These are phyloP conservation scores for Passerina amoena DNA, from an alignment of 2,113 vertebrate species.

Conservation along the genomic window DNA sequence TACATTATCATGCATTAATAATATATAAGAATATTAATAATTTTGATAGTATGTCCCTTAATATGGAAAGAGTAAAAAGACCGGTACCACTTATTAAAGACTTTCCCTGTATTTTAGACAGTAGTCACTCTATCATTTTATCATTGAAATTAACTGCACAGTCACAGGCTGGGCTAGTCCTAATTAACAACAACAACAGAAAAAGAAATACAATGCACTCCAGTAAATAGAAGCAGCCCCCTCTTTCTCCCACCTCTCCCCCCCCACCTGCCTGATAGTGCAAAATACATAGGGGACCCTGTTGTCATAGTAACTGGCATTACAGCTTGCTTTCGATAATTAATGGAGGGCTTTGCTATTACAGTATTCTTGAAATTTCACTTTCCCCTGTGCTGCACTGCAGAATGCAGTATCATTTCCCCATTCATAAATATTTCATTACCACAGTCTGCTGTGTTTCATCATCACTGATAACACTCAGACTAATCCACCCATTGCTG, in stretches of 20 bases:
- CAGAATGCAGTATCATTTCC: slow-evolving; percentile 79
- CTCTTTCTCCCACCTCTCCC: background rate
- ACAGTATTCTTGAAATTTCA: slow-evolving; percentile 76
- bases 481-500: slow-evolving; percentile 63
- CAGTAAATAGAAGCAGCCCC: slow-evolving; percentile 31
- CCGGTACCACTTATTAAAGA: background rate
- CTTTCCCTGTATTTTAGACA: background rate
- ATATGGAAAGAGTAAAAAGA: background rate
- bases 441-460: slow-evolving; percentile 73
- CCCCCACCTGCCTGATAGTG: background rate
- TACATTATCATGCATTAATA: slow-evolving; percentile 23
- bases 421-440: slow-evolving; percentile 88
- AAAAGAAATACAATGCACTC: slow-evolving; percentile 49
- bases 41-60: background rate
- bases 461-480: slow-evolving; percentile 53
- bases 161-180: background rate
- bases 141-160: background rate
- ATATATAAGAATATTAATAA: slow-evolving; percentile 22
- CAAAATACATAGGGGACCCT: slow-evolving; percentile 74
- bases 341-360: slow-evolving; percentile 82
- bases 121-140: background rate
- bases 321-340: slow-evolving; percentile 80
- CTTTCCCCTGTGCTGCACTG: slow-evolving; percentile 75
- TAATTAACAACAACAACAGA: slow-evolving; percentile 24
- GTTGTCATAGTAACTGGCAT: slow-evolving; percentile 81